These are phyloP conservation scores for Forbesichthys agassizii DNA, from an alignment of 2,113 vertebrate genomes.

Conservation along the genomic window DNA sequence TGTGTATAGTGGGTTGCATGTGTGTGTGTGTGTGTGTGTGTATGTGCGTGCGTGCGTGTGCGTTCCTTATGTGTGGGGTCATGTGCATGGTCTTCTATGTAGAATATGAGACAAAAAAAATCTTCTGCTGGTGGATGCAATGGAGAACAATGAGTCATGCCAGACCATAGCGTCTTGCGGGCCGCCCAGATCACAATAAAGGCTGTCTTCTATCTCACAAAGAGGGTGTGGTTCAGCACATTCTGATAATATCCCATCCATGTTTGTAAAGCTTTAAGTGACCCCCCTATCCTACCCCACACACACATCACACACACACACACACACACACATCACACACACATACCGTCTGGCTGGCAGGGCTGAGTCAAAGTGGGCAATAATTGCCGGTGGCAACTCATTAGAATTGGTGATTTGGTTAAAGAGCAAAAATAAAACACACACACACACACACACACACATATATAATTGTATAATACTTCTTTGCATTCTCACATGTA, in stretches of 20 bases:
- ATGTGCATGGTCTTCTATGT: neutral
- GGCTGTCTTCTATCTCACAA: neutral
- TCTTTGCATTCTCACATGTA: slow-evolving; percentile 1
- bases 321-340: slow-evolving; percentile 64
- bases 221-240: no score
- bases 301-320: slow-evolving; percentile 45
- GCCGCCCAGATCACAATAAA: slow-evolving; percentile 56
- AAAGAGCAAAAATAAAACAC: slow-evolving; percentile 57
- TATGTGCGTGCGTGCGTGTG: neutral
- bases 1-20: slow-evolving; percentile 10
- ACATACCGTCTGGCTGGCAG: slow-evolving; percentile 63
- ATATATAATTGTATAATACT: no score
- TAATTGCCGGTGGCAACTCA: slow-evolving; percentile 77
- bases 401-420: slow-evolving; percentile 76
- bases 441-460: neutral
- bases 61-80: neutral
- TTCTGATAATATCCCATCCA: slow-evolving; percentile 47
- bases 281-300: slow-evolving; percentile 35
- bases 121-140: no score
- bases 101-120: neutral
- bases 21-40: slow-evolving; percentile 5
- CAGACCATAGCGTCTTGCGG: no score
- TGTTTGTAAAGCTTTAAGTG: slow-evolving; percentile 63
- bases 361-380: slow-evolving; percentile 74
- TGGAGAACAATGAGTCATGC: no score